Percentiles rank a stretch among this genome's conserved stretches.
Conservation (phyloP, 2,113 vertebrate genomes). For the Quiscalus mexicanus region DNA sequence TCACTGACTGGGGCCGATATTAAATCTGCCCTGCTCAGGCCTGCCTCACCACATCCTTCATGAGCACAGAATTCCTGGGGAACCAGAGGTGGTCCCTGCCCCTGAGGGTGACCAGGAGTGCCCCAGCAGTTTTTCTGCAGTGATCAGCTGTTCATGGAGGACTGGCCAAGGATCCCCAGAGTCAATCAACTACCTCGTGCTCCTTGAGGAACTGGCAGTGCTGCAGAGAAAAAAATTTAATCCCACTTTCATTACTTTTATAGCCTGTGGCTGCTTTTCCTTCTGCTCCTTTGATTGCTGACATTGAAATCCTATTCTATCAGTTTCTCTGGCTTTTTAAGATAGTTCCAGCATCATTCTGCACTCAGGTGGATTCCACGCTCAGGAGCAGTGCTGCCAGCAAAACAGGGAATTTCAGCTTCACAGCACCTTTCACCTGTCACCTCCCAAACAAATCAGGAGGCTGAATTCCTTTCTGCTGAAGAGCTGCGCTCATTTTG, state of each 20-base stretch:
- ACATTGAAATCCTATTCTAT: slow-evolving; percentile 56
- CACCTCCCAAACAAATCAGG: neutral
- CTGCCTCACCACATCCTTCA: neutral
- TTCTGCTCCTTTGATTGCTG: slow-evolving; percentile 69
- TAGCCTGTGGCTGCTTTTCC: slow-evolving; percentile 63
- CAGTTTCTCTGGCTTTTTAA: slow-evolving; percentile 27
- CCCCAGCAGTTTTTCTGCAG: neutral
- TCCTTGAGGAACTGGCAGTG: slow-evolving; percentile 17
- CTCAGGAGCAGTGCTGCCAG: slow-evolving; percentile 27
- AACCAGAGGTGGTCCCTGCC: neutral
- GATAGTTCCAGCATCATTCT: slow-evolving; percentile 60
- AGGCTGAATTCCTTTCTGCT: neutral
- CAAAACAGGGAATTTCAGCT: neutral
- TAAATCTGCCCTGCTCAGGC: neutral
- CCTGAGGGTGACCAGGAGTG: neutral
- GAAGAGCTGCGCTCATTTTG: neutral
- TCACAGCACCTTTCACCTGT: slow-evolving; percentile 13
- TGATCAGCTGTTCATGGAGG: neutral
- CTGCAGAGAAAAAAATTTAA: slow-evolving; percentile 60
- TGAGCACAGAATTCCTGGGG: neutral
- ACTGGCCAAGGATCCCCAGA: neutral
- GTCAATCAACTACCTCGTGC: neutral
- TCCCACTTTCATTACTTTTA: slow-evolving; percentile 43
- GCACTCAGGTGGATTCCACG: slow-evolving; percentile 19
- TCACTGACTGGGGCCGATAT: neutral